Evolutionary conservation across 2,113 vertebrate genomes (phyloP), one percentile per base, ranked within the genome.

Genomic region (Anguilla rostrata): DNA sequence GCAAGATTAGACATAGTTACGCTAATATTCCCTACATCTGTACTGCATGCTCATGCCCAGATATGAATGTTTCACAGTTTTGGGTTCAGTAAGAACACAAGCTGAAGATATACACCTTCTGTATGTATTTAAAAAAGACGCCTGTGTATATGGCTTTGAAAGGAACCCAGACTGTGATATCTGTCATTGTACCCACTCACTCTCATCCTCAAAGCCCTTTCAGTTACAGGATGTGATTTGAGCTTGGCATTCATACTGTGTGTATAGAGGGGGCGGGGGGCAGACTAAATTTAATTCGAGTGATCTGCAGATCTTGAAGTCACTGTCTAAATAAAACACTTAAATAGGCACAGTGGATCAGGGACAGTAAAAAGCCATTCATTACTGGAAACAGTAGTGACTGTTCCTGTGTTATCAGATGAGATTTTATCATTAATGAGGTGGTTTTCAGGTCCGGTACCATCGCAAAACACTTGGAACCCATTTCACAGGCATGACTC

Each of bases 401-500:
- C 60, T 20, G 3, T 66, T 5, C 22, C 60, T 66, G 20, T 20
- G 79, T 43, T 81, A 43, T 46, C 12, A 81, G 22, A 46, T 81
- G 80, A 81, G 80, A 43, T 81, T 2, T 5, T 22, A 66, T 66
- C 60, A 66, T 41, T 43, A 26, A 34, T 81, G 40, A 34, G n/a
- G 34, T 34, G 3, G 2, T 75, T 75, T 75, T 75, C n/a, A 75
- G n/a, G 71, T 75, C n/a, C 71, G 11, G 9, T 29, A 7, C n/a
- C 12, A 22, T 75, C 11, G 26, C 11, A 81, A 46, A 20, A 46
- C 18, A 16, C 40, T 18, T 29, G 26, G 71, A 39, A n/a, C 34
- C 43, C 22, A 80, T 39, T 80, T 85, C 39, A 46, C 71, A 34
- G 71, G n/a, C n/a, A 81, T 81, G 39, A 43, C 41, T 85, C 84